These are phyloP conservation scores for Lepidostoma basale DNA, from an alignment of 1,140 invertebrate genomes.

Conservation along the genomic window DNA sequence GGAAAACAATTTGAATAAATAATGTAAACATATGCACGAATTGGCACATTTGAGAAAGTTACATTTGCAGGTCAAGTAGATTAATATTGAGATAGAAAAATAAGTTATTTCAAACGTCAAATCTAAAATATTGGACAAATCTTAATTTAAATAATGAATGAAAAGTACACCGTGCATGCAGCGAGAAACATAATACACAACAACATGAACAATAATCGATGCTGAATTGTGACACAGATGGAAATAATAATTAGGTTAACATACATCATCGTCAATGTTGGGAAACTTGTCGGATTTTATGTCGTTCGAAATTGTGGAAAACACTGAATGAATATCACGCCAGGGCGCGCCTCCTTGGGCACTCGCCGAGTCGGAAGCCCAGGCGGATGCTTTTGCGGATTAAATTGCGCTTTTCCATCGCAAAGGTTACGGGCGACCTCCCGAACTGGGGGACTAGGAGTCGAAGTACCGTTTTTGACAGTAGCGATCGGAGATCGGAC, in stretches of 20 bases:
- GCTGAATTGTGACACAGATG: constrained; percentile 12
- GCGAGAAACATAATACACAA: neutral
- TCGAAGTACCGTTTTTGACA: constrained; percentile 28
- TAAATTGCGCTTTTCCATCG: constrained; percentile 32
- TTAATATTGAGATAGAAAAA: too few species aligned
- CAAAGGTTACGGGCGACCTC: constrained; percentile 28
- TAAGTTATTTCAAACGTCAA: neutral
- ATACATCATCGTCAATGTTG: constrained; percentile 32
- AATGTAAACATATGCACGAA: too few species aligned
- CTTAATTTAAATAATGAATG: neutral
- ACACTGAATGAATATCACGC: constrained; percentile 25
- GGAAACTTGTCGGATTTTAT: constrained; percentile 25
- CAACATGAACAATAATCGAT: constrained; percentile 13
- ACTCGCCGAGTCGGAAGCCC: constrained; percentile 17
- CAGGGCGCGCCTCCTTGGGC: constrained; percentile 16
- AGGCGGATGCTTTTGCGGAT: constrained; percentile 22
- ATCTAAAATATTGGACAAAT: constrained; percentile 1
- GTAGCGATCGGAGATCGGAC: constrained; percentile 2
- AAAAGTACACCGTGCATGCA: neutral
- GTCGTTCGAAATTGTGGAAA: constrained; percentile 36
- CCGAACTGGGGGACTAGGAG: neutral
- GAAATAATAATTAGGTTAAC: constrained; percentile 30
- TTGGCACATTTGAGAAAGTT: too few species aligned
- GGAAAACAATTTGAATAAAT: too few species aligned
- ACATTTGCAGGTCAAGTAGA: too few species aligned